Evolutionary conservation across 2,797 vertebrate species (phyloP).

Genomic region (Champsocephalus esox): DNA sequence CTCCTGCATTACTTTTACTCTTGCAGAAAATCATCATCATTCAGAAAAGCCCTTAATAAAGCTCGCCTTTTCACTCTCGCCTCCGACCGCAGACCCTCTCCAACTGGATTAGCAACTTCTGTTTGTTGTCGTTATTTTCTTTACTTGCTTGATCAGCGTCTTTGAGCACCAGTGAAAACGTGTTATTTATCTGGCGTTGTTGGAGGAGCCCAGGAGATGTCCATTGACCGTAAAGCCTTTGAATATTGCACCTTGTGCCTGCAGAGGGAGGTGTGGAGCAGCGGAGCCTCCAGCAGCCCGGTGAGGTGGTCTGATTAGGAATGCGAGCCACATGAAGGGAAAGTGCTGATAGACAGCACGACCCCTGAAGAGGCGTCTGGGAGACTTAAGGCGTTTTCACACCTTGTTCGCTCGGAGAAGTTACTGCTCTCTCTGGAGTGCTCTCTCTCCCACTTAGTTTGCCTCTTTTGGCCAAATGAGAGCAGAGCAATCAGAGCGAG

Average conservation of each 20-base stretch:
- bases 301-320: slow-evolving; percentile 52
- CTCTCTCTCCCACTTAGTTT: slow-evolving; percentile 42
- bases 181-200: too few species aligned
- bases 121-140: too few species aligned
- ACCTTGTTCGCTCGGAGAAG: slow-evolving; percentile 52
- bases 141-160: too few species aligned
- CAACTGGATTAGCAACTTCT: too few species aligned
- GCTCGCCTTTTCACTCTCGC: too few species aligned
- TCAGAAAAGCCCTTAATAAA: too few species aligned
- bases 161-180: too few species aligned
- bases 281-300: slow-evolving; percentile 39
- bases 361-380: slow-evolving; percentile 51
- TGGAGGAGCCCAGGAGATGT: too few species aligned
- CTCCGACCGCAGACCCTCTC: too few species aligned
- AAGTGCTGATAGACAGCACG: slow-evolving; percentile 47
- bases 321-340: slow-evolving; percentile 51
- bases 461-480: slow-evolving; percentile 50
- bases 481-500: slow-evolving; percentile 48
- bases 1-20: too few species aligned
- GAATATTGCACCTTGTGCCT: slow-evolving; percentile 40
- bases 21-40: too few species aligned
- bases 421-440: slow-evolving; percentile 47
- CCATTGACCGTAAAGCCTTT: too few species aligned
- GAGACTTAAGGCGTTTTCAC: slow-evolving; percentile 62
- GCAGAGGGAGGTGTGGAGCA: slow-evolving; percentile 75